Evolutionary conservation across 2,797 vertebrate species (phyloP), one percentile per base, ranked within the genome.

Genomic region (Aldrovandia affinis): DNA sequence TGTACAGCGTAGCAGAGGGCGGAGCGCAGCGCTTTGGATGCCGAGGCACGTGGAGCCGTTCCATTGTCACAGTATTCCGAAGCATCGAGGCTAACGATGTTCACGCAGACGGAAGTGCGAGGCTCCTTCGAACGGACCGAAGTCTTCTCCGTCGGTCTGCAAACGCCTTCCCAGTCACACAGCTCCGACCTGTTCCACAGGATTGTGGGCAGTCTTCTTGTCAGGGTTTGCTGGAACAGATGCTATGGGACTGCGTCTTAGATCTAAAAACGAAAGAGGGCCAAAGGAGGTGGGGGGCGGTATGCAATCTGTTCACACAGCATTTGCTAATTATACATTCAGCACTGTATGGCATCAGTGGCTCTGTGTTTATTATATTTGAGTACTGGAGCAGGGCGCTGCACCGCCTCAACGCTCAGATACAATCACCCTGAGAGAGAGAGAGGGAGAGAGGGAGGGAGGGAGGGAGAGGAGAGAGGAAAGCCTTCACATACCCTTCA

Each of bases 221-320:
- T 25, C 12, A 39, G 1, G 73, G 42, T 47, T 44, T 47, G 39
- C 22, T 77, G 42, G 36, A 77, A 44, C 39, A 44, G 73, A 77
- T 77, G 73, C 39, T 10, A n/a, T 77, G 39, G 36, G 39, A n/a
- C 73, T 44, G 42, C 20, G 22, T 73, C 70, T 77, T 77, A n/a
- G 20, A 77, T 77, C 39, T 77, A 77, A 77, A 77, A 47, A 77
- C 42, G 10, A 39, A 44, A 39, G 73, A 77, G n/a, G 73, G 42
- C 39, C 73, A 47, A 30, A 77, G 36, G 28, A 73, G 33, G 68
- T 73, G 73, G 73, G 39, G 70, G 68, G 33, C 12, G 50, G 5
- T 42, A 25, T 25, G 6, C 73, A 44, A n/a, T 77, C 42, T 77
- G 73, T 44, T 77, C 39, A 44, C 39, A 77, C 73, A 22, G 39